A percentile compares a stretch with the other conserved stretches of the same genome.
Conservation (phyloP, 2,113 vertebrate species). For the Haplotaxodon microlepis region DNA sequence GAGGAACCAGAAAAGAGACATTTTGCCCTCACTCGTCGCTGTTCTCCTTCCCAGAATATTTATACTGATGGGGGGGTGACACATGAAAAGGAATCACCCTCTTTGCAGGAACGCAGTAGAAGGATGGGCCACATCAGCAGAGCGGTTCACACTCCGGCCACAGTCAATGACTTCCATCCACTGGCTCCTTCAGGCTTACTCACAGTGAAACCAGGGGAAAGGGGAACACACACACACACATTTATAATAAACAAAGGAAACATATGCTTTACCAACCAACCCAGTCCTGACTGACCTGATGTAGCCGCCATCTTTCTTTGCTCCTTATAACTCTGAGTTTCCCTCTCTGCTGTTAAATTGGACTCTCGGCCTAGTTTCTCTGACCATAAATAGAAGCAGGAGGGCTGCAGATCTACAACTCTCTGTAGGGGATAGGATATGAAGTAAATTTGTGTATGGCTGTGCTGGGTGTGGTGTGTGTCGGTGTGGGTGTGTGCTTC, state of each 20-base stretch:
- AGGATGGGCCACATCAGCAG: conserved; percentile 64
- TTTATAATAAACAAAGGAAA: conserved; percentile 48
- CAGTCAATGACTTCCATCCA: conserved; percentile 63
- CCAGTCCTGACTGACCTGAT: conserved; percentile 31
- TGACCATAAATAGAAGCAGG: conserved; percentile 67
- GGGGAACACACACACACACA: conserved; percentile 22
- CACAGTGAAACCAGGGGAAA: conserved; percentile 36
- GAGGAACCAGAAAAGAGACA: conserved; percentile 24
- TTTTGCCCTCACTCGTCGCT: conserved; percentile 38
- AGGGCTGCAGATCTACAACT: conserved; percentile 26
- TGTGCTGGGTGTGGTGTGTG: neutral
- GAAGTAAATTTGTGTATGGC: neutral
- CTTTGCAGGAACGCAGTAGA: conserved; percentile 26
- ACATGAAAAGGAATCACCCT: conserved; percentile 48
- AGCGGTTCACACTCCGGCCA: conserved; percentile 50
- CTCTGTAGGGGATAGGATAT: conserved; percentile 56
- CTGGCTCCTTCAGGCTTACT: conserved; percentile 23
- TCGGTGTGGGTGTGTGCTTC: neutral
- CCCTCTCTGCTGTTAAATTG: conserved; percentile 21
- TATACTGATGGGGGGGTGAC: conserved; percentile 41
- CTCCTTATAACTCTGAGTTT: neutral
- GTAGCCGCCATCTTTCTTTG: neutral
- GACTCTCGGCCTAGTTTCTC: conserved; percentile 66
- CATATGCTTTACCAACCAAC: conserved; percentile 19
- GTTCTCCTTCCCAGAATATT: conserved; percentile 42